These are phyloP conservation scores for Mylabris sibirica DNA, from an alignment of 2,888 invertebrate species.

Conservation along the genomic window DNA sequence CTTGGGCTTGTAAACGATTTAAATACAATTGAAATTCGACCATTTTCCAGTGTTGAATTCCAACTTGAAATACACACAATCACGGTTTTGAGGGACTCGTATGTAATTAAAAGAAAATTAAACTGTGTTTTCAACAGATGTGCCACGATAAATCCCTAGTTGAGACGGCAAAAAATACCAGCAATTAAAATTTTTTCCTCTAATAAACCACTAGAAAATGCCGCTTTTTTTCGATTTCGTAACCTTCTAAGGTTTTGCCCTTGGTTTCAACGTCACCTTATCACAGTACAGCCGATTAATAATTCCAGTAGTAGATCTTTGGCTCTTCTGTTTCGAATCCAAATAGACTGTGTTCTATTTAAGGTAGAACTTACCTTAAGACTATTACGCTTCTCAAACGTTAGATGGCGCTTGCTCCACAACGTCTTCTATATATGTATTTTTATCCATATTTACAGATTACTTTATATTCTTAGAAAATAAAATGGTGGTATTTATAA, in stretches of 20 bases:
- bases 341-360: background rate
- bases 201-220: background rate
- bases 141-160: background rate
- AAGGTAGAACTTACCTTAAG: too few relatives aligned
- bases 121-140: conserved; percentile 4
- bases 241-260: background rate
- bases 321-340: background rate
- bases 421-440: too few relatives aligned
- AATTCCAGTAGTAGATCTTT: background rate
- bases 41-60: background rate
- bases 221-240: background rate
- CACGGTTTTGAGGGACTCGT: background rate
- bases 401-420: too few relatives aligned
- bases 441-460: too few relatives aligned
- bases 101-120: conserved; percentile 10
- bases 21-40: background rate
- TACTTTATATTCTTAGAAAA: too few relatives aligned
- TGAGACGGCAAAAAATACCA: background rate
- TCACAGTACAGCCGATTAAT: background rate
- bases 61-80: background rate
- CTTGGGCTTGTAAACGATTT: background rate
- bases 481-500: too few relatives aligned
- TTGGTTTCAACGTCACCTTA: background rate
- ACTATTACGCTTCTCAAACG: too few relatives aligned
- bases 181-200: background rate